Evolutionary conservation across 53 echinoderm and acorn worm species (phyloP).

Genomic region (Echinarachnius parma): DNA sequence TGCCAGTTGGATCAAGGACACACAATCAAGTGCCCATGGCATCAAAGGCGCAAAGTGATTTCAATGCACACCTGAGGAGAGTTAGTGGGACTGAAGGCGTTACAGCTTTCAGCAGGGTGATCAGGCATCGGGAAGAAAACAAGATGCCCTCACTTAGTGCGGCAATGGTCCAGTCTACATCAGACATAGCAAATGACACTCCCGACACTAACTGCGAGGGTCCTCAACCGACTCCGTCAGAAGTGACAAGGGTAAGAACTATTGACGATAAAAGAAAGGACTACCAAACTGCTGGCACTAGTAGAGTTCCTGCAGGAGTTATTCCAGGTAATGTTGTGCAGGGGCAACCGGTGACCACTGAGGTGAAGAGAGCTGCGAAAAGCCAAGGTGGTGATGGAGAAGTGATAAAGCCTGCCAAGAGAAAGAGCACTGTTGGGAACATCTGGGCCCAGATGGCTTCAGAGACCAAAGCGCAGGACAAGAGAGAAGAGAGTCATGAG

Average conservation of each 20-base stretch:
- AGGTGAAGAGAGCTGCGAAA: background rate
- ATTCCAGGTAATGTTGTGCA: too few species aligned
- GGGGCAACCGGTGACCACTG: too few species aligned
- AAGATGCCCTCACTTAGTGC: too few species aligned
- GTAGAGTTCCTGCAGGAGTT: too few species aligned
- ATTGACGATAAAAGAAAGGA: too few species aligned
- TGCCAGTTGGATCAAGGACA: background rate
- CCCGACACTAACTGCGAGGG: too few species aligned
- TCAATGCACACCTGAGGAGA: slow-evolving; percentile 26
- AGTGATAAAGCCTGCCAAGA: background rate
- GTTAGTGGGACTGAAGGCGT: slow-evolving; percentile 2
- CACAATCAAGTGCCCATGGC: background rate
- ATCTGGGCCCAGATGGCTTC: slow-evolving; percentile 34
- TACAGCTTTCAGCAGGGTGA: slow-evolving; percentile 34
- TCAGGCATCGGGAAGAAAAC: slow-evolving; percentile 15
- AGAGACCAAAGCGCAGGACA: background rate
- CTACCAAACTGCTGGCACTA: too few species aligned
- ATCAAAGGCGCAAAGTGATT: background rate
- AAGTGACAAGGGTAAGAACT: too few species aligned
- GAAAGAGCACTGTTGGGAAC: background rate
- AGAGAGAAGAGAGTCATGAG: slow-evolving; percentile 8
- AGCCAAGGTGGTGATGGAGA: background rate
- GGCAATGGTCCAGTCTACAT: too few species aligned
- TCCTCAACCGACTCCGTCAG: too few species aligned
- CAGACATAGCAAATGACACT: too few species aligned